Evolutionary conservation across 2,113 vertebrate genomes (phyloP).

Genomic region (Charina bottae): DNA sequence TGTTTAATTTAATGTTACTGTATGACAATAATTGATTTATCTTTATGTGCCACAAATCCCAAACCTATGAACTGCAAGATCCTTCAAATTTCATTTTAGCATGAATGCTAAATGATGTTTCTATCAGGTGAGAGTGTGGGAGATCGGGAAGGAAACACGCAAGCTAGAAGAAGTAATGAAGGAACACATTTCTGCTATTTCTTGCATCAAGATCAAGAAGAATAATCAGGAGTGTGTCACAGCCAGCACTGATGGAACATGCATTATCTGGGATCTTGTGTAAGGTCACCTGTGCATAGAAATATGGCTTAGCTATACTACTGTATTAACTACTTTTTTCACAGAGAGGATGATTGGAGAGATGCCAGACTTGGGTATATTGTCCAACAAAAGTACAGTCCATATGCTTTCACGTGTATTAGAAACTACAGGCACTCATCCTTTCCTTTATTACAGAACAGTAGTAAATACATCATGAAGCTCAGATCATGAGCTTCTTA

Average conservation of each 20-base stretch:
- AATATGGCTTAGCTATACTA: neutral
- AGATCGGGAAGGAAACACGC: constrained; percentile 72
- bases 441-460: neutral
- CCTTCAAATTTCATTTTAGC: neutral
- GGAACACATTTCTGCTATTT: constrained; percentile 82
- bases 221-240: constrained; percentile 84
- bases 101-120: neutral
- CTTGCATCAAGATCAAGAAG: constrained; percentile 83
- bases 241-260: constrained; percentile 84
- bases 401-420: neutral
- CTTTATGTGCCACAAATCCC: neutral
- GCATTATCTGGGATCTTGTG: constrained; percentile 91
- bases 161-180: constrained; percentile 80
- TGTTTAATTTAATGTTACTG: neutral
- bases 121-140: constrained; percentile 84
- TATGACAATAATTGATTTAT: neutral
- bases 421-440: neutral
- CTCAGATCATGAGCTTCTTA: no score
- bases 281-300: constrained; percentile 66
- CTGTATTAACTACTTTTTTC: neutral
- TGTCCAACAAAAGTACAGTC: neutral
- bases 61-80: neutral
- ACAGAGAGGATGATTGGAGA: neutral
- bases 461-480: neutral
- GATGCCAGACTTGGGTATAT: neutral